phyloP scores from a whole-genome alignment of 2,797 vertebrate genomes.

The Hipposideros larvatus region DNA sequence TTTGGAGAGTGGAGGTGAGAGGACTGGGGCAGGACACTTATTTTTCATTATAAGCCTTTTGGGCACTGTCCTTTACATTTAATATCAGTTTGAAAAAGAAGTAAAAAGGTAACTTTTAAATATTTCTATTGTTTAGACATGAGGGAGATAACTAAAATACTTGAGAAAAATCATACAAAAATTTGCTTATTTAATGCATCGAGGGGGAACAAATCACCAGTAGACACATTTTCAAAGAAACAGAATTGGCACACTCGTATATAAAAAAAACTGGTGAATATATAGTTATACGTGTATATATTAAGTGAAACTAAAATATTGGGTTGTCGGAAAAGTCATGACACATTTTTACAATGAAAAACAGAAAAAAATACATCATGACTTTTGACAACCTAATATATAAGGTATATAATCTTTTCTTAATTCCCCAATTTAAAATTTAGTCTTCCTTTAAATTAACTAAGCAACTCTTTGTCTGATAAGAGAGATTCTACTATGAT shows the following conservation, averaged over 20 bases:
- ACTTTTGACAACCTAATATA: no score
- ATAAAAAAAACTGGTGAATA: background rate
- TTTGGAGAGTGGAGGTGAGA: background rate
- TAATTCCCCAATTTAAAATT: background rate
- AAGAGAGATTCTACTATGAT: conserved; percentile 1
- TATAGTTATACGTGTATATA: background rate
- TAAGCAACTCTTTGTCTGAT: background rate
- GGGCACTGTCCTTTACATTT: background rate
- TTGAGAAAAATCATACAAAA: conserved; percentile 34
- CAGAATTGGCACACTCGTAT: background rate
- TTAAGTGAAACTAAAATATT: conserved; percentile 1
- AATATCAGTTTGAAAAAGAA: conserved; percentile 22
- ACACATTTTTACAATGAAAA: no score
- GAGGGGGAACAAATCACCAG: background rate
- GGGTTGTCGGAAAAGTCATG: no score
- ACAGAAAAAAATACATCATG: no score
- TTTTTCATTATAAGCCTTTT: background rate
- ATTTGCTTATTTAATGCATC: background rate
- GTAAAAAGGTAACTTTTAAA: background rate
- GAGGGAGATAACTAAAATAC: background rate
- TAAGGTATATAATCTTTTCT: background rate
- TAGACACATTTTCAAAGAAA: conserved; percentile 30
- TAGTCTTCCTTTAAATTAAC: background rate
- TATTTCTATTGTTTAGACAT: background rate
- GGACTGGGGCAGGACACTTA: background rate